A percentile compares a stretch with the other conserved stretches of the same genome.
These are phyloP conservation scores for Leucoraja erinaceus DNA, from an alignment of 2,113 vertebrate species.

Conservation along the genomic window DNA sequence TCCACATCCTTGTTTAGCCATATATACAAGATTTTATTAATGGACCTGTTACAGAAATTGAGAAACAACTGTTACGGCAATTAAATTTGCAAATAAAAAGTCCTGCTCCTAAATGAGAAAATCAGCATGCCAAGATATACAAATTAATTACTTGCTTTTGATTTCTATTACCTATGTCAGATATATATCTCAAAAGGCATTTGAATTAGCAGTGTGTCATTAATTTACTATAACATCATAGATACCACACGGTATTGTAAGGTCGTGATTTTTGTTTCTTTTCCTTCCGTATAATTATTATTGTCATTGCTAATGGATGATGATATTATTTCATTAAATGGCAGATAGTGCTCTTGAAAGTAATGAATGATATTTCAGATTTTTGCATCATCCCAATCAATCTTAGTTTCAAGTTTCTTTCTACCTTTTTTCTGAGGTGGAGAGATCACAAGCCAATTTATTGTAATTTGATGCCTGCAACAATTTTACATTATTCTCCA, in stretches of 20 bases:
- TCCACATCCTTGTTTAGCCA: background rate
- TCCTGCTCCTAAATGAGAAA: slow-evolving; percentile 9
- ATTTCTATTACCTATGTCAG: background rate
- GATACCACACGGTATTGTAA: background rate
- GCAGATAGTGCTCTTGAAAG: background rate
- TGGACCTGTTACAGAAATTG: slow-evolving; percentile 21
- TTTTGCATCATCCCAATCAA: background rate
- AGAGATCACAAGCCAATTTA: background rate
- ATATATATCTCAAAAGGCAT: background rate
- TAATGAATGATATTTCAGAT: background rate
- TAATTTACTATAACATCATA: background rate
- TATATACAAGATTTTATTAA: slow-evolving; percentile 4
- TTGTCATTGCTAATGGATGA: background rate
- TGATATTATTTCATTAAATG: background rate
- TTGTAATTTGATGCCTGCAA: background rate
- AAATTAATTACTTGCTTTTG: slow-evolving; percentile 29
- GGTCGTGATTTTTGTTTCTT: background rate
- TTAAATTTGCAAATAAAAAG: slow-evolving; percentile 22
- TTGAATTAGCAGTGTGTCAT: slow-evolving; percentile 4
- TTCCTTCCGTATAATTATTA: background rate
- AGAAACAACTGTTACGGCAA: slow-evolving; percentile 30
- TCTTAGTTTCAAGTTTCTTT: background rate
- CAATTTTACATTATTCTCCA: background rate
- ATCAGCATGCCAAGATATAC: slow-evolving; percentile 27
- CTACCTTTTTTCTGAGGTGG: background rate